Evolutionary conservation across 2,888 invertebrate species (phyloP), one percentile per base, ranked within the genome.

Genomic region (Drosophila siamana): DNA sequence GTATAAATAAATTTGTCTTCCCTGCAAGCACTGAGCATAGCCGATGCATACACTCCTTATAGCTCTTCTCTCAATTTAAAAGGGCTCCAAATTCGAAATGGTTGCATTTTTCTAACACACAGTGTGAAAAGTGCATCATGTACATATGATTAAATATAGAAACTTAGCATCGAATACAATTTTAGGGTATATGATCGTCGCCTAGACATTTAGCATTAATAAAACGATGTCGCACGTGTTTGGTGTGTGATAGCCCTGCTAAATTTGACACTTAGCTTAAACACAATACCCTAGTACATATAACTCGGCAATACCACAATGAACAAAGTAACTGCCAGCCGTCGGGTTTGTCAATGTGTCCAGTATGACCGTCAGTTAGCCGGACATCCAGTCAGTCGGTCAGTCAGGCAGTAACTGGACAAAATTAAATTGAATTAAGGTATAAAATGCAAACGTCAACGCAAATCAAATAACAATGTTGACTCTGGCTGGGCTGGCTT

Each of bases 391-490:
- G 43, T 19, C 48, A 7, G 36, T 15, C 44, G 33, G 43, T 19
- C 48, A 7, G 36, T 15, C 36, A 15, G 36, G 36, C 36, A 38
- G 51, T 15, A 46, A n/a, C 47, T 33, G 55, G 43, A 46, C 46
- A 51, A 65, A 79, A 61, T 80, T 82, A 75, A 82, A 82, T 82
- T 82, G 76, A 82, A 82, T 82, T 86, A 82, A 82, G 79, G 69
- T 75, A 75, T 63, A 19, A 54, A 86, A 67, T 85, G 88, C 83
- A 87, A 85, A 72, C 86, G 88, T 83, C 83, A 82, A 82, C 83
- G 74, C 77, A 85, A 83, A 87, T 85, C 83, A 82, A 83, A 85
- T 85, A 65, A 85, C 74, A 85, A 76, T 73, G 73, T 76, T 82
- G 64, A 55, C 69, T 43, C 19, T 33, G 33, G 4, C 1, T n/a